Evolutionary conservation across 2,888 invertebrate genomes (phyloP).

Genomic region (Neoascia interrupta): DNA sequence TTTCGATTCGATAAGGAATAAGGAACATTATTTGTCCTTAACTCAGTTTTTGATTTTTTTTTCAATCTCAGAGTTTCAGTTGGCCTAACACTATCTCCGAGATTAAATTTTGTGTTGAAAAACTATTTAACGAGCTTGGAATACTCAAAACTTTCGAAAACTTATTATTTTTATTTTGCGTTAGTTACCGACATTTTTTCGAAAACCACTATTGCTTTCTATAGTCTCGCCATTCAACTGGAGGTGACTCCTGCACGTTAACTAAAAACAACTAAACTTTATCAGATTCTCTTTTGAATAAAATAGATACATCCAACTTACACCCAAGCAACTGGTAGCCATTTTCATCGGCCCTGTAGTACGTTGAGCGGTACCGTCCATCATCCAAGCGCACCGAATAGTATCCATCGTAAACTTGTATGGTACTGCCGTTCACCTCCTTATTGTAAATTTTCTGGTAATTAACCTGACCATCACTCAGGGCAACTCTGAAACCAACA

Average conservation of each 20-base stretch:
- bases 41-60: too few relatives aligned
- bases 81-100: too few relatives aligned
- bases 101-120: too few relatives aligned
- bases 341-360: constrained; percentile 29
- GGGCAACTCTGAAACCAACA: neutral
- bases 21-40: too few relatives aligned
- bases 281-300: too few relatives aligned
- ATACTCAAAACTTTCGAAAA: too few relatives aligned
- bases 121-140: too few relatives aligned
- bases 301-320: neutral
- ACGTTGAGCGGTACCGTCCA: constrained; percentile 22
- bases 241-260: constrained; percentile 1
- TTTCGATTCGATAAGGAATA: too few relatives aligned
- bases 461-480: constrained; percentile 49
- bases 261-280: neutral
- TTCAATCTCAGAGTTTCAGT: too few relatives aligned
- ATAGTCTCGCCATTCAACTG: neutral
- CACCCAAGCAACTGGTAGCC: constrained; percentile 2
- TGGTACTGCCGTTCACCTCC: neutral
- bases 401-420: constrained; percentile 25
- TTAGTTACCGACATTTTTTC: too few relatives aligned
- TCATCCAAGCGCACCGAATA: constrained; percentile 24
- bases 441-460: constrained; percentile 40
- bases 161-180: too few relatives aligned
- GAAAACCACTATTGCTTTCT: too few relatives aligned